Evolutionary conservation across 2,797 vertebrate genomes (phyloP).

Genomic region (Neoniphon sammara): DNA sequence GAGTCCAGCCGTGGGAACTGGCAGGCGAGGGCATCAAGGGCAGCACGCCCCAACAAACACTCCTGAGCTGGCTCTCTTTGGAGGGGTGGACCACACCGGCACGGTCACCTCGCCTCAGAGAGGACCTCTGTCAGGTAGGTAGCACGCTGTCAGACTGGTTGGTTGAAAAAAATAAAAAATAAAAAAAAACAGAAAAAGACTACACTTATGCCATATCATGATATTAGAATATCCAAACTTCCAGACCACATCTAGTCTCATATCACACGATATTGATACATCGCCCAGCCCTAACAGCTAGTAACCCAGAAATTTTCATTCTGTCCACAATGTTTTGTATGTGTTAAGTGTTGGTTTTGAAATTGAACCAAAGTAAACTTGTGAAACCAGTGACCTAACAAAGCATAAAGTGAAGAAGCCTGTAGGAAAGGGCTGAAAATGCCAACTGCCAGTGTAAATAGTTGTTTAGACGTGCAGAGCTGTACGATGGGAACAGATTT

Average conservation of each 20-base stretch:
- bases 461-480: background rate
- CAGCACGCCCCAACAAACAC: conserved; percentile 84
- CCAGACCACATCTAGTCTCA: too few relatives aligned
- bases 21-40: conserved; percentile 82
- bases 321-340: background rate
- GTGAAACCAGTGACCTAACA: background rate
- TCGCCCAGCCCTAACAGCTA: too few relatives aligned
- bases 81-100: conserved; percentile 90
- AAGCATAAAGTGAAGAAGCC: too few relatives aligned
- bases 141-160: background rate
- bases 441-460: background rate
- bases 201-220: too few relatives aligned
- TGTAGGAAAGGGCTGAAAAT: background rate
- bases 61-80: conserved; percentile 90
- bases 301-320: background rate
- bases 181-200: too few relatives aligned
- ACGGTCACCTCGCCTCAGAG: conserved; percentile 91
- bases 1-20: conserved; percentile 84
- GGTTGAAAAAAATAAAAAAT: background rate
- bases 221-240: too few relatives aligned
- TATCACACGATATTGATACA: too few relatives aligned
- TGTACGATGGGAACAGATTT: conserved; percentile 3
- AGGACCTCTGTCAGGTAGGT: conserved; percentile 78
- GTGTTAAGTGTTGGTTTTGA: background rate
- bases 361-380: background rate